phyloP scores from a whole-genome alignment of 2,797 vertebrate species.

The Clarias fuscus region DNA sequence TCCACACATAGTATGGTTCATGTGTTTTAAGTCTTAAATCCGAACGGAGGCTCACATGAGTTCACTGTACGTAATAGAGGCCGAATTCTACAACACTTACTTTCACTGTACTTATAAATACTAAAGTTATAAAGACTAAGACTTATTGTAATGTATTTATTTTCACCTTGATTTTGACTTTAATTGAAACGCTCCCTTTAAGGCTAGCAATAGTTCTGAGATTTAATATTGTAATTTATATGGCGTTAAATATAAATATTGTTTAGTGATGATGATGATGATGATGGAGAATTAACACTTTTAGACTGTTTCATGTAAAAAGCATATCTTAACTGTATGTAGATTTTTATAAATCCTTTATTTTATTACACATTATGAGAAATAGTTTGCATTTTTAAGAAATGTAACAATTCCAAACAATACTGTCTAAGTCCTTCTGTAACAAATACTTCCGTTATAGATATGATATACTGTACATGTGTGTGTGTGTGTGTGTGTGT shows the following conservation, averaged over 20 bases:
- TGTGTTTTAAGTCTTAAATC: too few relatives aligned
- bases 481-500: conserved; percentile 29
- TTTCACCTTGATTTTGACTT: too few relatives aligned
- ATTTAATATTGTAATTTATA: neutral
- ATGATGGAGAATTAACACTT: neutral
- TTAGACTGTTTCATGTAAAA: neutral
- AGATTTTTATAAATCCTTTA: neutral
- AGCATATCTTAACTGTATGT: neutral
- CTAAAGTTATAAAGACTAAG: too few relatives aligned
- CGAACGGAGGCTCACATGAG: too few relatives aligned
- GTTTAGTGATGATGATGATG: neutral
- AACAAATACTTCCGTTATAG: neutral
- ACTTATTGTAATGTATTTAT: too few relatives aligned
- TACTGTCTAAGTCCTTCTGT: neutral
- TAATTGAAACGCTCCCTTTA: too few relatives aligned
- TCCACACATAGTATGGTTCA: neutral
- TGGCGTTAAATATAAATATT: neutral
- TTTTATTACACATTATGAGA: neutral
- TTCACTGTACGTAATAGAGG: too few relatives aligned
- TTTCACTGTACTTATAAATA: too few relatives aligned
- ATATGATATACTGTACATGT: neutral
- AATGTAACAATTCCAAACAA: neutral
- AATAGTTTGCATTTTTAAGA: neutral
- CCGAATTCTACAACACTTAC: too few relatives aligned
- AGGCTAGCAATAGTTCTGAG: neutral